Base-by-base conservation (phyloP, 2,113 vertebrate genomes). In the Chlorodrepanis virens region DNA sequence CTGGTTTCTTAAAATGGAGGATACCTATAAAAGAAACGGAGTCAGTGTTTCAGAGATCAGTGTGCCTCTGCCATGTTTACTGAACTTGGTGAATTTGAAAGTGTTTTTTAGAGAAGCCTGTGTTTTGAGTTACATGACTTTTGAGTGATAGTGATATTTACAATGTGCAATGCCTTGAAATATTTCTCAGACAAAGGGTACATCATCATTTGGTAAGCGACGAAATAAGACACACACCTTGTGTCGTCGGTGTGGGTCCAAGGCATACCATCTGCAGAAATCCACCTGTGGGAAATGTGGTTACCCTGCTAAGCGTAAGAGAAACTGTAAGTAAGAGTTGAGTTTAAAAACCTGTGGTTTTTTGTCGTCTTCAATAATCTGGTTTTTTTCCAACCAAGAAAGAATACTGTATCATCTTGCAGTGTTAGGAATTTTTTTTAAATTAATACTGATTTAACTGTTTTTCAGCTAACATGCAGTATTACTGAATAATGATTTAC, bases 171-270 rank as follows among this genome's bases (percentile, higher is more conserved):
- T 49, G 14, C 56, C 40, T 80, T 65, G 28, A 63, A 83, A 83
- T 80, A 2, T 44, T 11, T 92, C 97, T 24, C 93, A 99, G 99
- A 99, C 99, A 89, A 99, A 99, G 98, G 99, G 99, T 84, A 99
- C 99, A 68, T 99, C 99, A 20, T 99, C 99, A 45, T 99, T 99
- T 56, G 99, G 99, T 65, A 99, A 99, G 98, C 98, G 99, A 77
- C 98, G 99, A 59, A 99, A 99, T 95, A 99, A 99, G 98, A 99
- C 99, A 68, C 99, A 99, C 98, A 99, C 99, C 2, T 42, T 99
- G 98, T 99, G 99, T 97, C 99, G 99, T 96, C 99, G 99, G 19
- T 99, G 99, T 57, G 99, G 99, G n/a, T 99, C 99, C 57, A 99
- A 99, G 96, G 99, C 99, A 0, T 99, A 99, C 96, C 99, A 99